Percentiles rank a stretch among this genome's conserved stretches.
phyloP scores from a whole-genome alignment of 2,797 vertebrate species.

The Halcyon smyrnensis region DNA sequence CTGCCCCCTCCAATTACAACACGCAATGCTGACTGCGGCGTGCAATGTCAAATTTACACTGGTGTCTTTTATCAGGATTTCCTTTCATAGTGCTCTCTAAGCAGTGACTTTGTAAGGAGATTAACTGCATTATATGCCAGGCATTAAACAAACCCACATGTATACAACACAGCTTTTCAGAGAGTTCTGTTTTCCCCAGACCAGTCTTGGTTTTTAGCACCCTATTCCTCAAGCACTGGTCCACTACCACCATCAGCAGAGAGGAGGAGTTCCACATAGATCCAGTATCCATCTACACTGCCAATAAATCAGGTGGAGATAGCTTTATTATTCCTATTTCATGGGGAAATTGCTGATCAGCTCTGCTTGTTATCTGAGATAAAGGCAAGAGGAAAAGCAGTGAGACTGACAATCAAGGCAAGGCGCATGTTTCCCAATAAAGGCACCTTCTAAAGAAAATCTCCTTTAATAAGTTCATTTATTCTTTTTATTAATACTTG shows the following conservation, averaged over 20 bases:
- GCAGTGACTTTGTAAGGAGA: constrained; percentile 59
- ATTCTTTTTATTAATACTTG: not conserved
- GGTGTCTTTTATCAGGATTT: constrained; percentile 60
- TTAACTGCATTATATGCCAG: constrained; percentile 62
- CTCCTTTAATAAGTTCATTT: not conserved
- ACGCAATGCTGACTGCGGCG: constrained; percentile 47
- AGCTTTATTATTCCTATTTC: constrained; percentile 38
- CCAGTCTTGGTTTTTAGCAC: not conserved
- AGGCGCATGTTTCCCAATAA: not conserved
- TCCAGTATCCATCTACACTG: not conserved
- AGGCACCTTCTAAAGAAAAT: not conserved
- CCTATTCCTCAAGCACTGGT: not conserved
- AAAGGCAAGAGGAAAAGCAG: not conserved
- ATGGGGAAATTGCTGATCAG: constrained; percentile 18
- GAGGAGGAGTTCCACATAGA: not conserved
- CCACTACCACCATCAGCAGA: not conserved
- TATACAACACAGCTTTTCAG: constrained; percentile 26
- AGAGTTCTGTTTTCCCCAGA: constrained; percentile 4
- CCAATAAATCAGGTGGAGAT: not conserved
- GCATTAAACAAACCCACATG: constrained; percentile 53
- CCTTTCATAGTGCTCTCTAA: constrained; percentile 63
- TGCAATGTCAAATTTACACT: constrained; percentile 60
- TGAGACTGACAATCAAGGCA: not conserved
- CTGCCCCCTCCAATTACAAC: constrained; percentile 58
- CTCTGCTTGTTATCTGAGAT: not conserved